Percentiles rank a stretch among this genome's conserved stretches.
phyloP scores from a whole-genome alignment of 2,888 invertebrate genomes.

The Halictus quadricinctus region DNA sequence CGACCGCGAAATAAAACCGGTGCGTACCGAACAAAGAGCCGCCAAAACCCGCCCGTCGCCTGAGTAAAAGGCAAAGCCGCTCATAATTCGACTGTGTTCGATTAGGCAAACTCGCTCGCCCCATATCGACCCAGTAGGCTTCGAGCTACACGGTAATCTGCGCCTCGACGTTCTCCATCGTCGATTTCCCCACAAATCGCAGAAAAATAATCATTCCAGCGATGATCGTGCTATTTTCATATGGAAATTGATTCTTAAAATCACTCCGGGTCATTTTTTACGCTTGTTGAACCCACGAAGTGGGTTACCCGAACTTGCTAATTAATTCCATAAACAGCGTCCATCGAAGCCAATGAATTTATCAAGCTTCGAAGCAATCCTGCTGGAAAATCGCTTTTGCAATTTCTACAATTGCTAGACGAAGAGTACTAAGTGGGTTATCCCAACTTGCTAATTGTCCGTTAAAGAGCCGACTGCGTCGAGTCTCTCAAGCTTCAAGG shows the following conservation, averaged over 20 bases:
- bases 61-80: not conserved
- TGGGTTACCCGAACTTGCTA: not conserved
- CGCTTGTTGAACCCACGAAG: too few relatives aligned
- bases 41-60: not conserved
- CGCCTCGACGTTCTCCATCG: not conserved
- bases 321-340: not conserved
- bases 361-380: not conserved
- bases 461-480: not conserved
- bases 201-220: not conserved
- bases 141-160: not conserved
- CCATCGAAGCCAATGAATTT: not conserved
- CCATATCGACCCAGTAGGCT: not conserved
- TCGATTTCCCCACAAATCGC: not conserved
- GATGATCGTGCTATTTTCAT: not conserved
- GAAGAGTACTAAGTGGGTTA: not conserved
- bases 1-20: not conserved
- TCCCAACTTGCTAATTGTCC: not conserved
- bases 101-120: not conserved
- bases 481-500: not conserved
- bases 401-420: not conserved
- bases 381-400: too few relatives aligned
- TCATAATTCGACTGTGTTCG: slow-evolving; percentile 1
- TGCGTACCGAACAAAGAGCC: not conserved
- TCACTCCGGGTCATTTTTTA: too few relatives aligned
- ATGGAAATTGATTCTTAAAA: not conserved